Evolutionary conservation across 2,888 invertebrate species (phyloP), one percentile per base, ranked within the genome.

Genomic region (Zonitis immaculata): DNA sequence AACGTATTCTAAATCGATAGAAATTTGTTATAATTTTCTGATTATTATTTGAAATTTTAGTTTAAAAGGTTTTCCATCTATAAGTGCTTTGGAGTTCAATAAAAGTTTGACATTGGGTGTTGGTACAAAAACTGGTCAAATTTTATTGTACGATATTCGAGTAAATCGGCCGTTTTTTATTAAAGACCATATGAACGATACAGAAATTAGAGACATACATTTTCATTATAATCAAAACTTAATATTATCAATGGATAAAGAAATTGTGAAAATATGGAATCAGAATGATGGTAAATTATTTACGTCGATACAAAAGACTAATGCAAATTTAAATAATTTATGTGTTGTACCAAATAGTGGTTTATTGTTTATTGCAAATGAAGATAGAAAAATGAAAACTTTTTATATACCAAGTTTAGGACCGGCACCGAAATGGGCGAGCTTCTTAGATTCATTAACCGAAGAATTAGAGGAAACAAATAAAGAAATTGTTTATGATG

Each of bases 361-460:
- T 47, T 82, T 99, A 74, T 79, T 96, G 64, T 93, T 99, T 76
- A 84, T 98, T 73, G 96, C 98, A 0, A 95, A 94, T 72, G 98
- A 99, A 79, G 88, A 88, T 65, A 86, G 88, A 26, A 96, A 97
- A 80, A 92, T 99, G 80, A 86, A 91, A 68, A 88, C 95, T 0
- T 97, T 94, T 76, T 99, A 95, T 70, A 87, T 97, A 59, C 97
- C 97, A 46, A 85, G 86, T 64, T 78, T 88, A 73, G 94, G 93
- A 9, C 93, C 97, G 16, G 99, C 99, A 1, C 99, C 99, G 0
- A 86, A 84, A 66, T 99, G 99, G 99, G 98, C 97, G 73, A 88
- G 92, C 46, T 97, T 96, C 78, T 81, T 99, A 52, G 98, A 99
- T 73, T 93, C 90, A 70, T 80, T 99, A 11, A 97, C 97, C 0